Evolutionary conservation across 1,140 invertebrate genomes (phyloP), one percentile per base, ranked within the genome.

Genomic region (Neelides sp.): DNA sequence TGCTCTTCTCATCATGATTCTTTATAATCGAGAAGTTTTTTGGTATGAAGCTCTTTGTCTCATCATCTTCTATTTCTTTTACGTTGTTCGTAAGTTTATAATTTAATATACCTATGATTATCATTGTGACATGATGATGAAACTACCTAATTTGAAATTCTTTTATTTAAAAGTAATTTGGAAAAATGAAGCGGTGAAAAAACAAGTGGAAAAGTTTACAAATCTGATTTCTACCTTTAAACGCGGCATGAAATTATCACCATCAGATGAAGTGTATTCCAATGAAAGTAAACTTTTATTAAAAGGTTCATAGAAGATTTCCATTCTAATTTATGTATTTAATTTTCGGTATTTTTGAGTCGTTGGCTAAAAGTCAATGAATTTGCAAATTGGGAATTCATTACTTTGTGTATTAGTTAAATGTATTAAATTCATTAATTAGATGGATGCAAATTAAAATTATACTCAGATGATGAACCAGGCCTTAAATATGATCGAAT

Each of bases 1-100:
- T 0, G 67, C 73, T 3, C 72, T 80, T 4, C 65, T 94, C 30
- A 76, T 89, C 1, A 59, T 75, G 0, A 75, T 92, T 22, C 82
- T 88, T 48, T 82, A 79, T 74, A 87, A 92, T 63, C 79, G 78
- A 22, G 62, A 69, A 40, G 76, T 94, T 2, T 76, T 73, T 34
- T 89, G 85, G 80, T 80, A 78, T 57, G 85, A 88, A 63, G 77
- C 81, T 37, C 70, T 89, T 32, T 78, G 89, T 7, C 68, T 79
- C 4, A 72, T 87, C 1, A 89, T 88, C 64, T 76, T 78, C 47
- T 68, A 80, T 88, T 56, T 76, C 80, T 40, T 65, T 71, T 75
- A 66, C 55, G 66, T 62, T 3, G 13, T 41, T 40, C 15, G 37
- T 49, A 17, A 24, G 17, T 44, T 30, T 28, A 5, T 2, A 2